These are phyloP conservation scores for Aphodius granarius DNA, from an alignment of 2,888 invertebrate species.

Conservation along the genomic window DNA sequence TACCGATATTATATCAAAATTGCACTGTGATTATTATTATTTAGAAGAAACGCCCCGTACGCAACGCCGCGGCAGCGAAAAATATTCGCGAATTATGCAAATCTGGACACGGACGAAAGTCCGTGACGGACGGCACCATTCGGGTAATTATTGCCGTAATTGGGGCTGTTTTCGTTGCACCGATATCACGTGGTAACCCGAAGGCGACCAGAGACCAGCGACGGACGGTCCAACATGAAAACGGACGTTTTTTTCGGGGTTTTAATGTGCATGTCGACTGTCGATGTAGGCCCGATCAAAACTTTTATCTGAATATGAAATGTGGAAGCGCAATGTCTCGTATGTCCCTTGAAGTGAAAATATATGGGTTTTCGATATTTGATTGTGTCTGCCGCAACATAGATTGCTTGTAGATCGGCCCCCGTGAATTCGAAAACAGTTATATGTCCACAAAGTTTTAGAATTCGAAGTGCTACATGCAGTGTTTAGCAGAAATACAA, in stretches of 20 bases:
- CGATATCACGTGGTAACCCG: not conserved
- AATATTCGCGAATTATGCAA: not conserved
- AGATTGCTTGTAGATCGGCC: too few relatives aligned
- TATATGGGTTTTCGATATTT: too few relatives aligned
- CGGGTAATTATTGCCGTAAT: not conserved
- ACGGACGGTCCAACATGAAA: not conserved
- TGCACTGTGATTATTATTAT: not conserved
- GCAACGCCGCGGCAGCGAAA: not conserved
- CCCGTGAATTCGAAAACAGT: too few relatives aligned
- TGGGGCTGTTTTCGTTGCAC: not conserved
- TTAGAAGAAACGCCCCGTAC: not conserved
- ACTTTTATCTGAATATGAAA: not conserved
- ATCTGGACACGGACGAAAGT: not conserved
- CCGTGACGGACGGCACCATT: not conserved
- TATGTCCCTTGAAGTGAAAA: too few relatives aligned
- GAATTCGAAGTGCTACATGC: too few relatives aligned
- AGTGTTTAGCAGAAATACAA: too few relatives aligned
- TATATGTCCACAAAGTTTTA: too few relatives aligned
- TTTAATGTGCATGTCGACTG: not conserved
- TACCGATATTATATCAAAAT: not conserved
- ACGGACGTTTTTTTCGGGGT: not conserved
- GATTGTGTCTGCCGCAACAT: too few relatives aligned
- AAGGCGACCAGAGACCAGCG: too few relatives aligned
- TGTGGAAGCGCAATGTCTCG: too few relatives aligned
- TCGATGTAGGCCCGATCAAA: not conserved